These are phyloP conservation scores for Chloroclysta siterata DNA, from an alignment of 2,888 invertebrate species.

Conservation along the genomic window DNA sequence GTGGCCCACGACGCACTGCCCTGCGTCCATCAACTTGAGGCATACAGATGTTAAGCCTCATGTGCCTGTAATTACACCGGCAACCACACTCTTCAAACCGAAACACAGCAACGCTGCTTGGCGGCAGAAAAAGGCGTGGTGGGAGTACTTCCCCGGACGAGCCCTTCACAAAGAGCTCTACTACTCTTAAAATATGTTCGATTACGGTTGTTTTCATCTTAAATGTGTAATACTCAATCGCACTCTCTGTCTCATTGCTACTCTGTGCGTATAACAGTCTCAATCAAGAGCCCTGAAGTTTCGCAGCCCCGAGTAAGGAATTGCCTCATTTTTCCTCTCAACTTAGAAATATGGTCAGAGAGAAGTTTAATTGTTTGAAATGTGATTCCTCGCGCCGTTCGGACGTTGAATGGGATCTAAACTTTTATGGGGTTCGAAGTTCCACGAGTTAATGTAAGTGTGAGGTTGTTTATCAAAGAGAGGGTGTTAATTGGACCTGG, in stretches of 20 bases:
- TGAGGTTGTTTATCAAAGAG: conserved; percentile 1
- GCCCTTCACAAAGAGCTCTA: no score
- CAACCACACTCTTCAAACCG: no score
- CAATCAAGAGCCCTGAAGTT: conserved; percentile 48
- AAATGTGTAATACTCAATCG: background rate
- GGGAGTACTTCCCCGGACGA: no score
- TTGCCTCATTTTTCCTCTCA: conserved; percentile 47
- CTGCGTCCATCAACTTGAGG: no score
- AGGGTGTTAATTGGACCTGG: background rate
- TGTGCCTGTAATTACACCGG: no score
- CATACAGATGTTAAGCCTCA: no score
- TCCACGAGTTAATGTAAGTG: conserved; percentile 12
- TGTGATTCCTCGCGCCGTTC: conserved; percentile 48
- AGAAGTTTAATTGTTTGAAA: conserved; percentile 64
- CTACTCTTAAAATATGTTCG: no score
- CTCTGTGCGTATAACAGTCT: conserved; percentile 40
- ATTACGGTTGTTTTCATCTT: background rate
- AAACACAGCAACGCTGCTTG: no score
- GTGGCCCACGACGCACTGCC: no score
- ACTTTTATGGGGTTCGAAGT: conserved; percentile 29
- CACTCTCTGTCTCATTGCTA: conserved; percentile 3
- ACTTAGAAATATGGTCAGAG: conserved; percentile 41
- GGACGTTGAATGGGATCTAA: conserved; percentile 32
- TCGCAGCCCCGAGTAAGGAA: conserved; percentile 42
- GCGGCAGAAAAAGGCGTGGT: no score